Evolutionary conservation across 2,888 invertebrate genomes (phyloP).

Genomic region (Eutolmus rufibarbis): DNA sequence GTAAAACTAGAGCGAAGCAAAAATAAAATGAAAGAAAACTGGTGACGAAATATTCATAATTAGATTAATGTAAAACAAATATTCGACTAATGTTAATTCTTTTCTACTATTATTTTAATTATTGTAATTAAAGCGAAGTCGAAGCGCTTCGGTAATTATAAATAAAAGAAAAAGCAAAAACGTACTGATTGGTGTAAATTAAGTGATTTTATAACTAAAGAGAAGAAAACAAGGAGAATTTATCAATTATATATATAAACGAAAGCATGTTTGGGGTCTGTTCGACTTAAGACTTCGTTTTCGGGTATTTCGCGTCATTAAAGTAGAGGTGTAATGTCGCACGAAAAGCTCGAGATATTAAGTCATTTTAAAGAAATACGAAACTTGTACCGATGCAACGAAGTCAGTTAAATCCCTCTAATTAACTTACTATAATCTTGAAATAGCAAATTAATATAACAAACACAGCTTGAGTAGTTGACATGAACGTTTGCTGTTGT

Average conservation of each 20-base stretch:
- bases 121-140: constrained; percentile 9
- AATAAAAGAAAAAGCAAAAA: constrained; percentile 27
- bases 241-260: not conserved
- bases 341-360: not conserved
- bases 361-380: not conserved
- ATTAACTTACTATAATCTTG: not conserved
- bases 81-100: constrained; percentile 32
- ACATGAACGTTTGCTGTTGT: not conserved
- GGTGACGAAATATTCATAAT: constrained; percentile 33
- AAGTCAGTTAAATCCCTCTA: not conserved
- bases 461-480: not conserved
- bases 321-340: not conserved
- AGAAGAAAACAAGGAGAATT: not conserved
- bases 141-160: not conserved
- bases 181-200: constrained; percentile 39
- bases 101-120: constrained; percentile 21
- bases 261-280: not conserved
- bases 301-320: not conserved
- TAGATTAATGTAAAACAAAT: constrained; percentile 30
- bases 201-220: constrained; percentile 31
- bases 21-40: constrained; percentile 8
- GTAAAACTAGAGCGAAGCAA: not conserved
- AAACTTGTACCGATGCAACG: not conserved
- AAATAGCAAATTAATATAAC: not conserved
- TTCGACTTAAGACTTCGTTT: not conserved